These are phyloP conservation scores for Cygnus olor DNA, from an alignment of 2,797 vertebrate genomes.

Conservation along the genomic window DNA sequence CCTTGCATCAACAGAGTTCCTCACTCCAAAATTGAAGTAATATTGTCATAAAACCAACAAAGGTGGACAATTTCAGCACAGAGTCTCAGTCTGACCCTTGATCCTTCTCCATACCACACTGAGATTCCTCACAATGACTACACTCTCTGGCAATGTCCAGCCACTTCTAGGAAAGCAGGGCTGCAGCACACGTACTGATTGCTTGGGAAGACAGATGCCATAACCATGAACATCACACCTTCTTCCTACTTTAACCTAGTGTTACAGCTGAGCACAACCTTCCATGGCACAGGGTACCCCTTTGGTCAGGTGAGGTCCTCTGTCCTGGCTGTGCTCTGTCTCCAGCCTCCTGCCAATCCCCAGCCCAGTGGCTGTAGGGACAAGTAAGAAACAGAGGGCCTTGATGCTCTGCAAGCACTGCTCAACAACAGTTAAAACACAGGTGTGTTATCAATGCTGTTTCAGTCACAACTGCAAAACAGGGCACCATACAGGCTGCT, in stretches of 20 bases:
- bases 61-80: background rate
- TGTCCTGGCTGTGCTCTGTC: background rate
- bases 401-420: background rate
- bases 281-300: fast-evolving
- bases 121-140: background rate
- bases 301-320: background rate
- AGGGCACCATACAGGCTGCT: fast-evolving
- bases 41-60: background rate
- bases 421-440: background rate
- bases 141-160: background rate
- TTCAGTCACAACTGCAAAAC: background rate
- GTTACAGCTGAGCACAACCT: background rate
- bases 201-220: background rate
- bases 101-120: background rate
- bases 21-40: no score
- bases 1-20: no score
- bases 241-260: background rate
- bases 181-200: background rate
- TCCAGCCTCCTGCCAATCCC: fast-evolving
- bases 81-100: background rate
- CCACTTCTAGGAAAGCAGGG: background rate
- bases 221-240: fast-evolving
- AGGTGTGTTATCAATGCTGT: background rate
- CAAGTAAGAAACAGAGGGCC: background rate
- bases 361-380: fast-evolving